Conservation (phyloP, 2,113 vertebrate species). For the Cyprichromis sp. region DNA sequence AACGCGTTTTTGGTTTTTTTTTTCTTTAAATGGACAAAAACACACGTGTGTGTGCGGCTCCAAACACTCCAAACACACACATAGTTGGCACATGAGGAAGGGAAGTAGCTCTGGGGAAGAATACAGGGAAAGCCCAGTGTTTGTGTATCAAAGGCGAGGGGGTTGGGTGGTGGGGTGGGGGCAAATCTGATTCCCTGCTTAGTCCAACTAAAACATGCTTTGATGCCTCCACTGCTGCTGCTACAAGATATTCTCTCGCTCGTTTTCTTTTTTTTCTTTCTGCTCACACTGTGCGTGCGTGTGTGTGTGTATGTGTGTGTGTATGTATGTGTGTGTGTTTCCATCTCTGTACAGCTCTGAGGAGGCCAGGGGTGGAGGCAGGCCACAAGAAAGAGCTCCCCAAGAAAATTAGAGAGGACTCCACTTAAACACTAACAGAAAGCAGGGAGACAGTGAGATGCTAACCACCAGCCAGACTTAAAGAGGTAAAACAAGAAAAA, state of each 20-base stretch:
- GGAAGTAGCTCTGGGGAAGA: constrained; percentile 50
- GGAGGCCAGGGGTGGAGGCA: constrained; percentile 65
- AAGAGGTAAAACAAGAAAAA: constrained; percentile 51
- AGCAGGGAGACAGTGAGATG: constrained; percentile 60
- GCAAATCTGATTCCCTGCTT: constrained; percentile 56
- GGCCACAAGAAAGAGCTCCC: constrained; percentile 74
- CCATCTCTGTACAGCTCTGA: constrained; percentile 44
- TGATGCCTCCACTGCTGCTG: constrained; percentile 54
- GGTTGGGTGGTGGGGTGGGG: background rate
- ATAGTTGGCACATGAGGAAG: constrained; percentile 31
- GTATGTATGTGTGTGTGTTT: background rate
- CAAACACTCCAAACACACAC: constrained; percentile 6
- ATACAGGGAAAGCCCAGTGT: constrained; percentile 56
- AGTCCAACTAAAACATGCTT: constrained; percentile 64
- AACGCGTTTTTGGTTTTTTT: fast-evolving
- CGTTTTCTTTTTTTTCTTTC: constrained; percentile 36
- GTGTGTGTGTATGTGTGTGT: background rate
- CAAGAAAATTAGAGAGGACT: constrained; percentile 76
- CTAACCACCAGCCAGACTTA: constrained; percentile 59
- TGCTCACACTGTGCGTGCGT: background rate
- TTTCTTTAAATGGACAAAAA: background rate
- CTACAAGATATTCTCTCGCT: constrained; percentile 46
- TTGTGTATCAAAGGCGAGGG: constrained; percentile 56
- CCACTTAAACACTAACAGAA: constrained; percentile 69
- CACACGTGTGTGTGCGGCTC: background rate